phyloP scores from a whole-genome alignment of 1,140 invertebrate species.

The Scaptomyza montana region DNA sequence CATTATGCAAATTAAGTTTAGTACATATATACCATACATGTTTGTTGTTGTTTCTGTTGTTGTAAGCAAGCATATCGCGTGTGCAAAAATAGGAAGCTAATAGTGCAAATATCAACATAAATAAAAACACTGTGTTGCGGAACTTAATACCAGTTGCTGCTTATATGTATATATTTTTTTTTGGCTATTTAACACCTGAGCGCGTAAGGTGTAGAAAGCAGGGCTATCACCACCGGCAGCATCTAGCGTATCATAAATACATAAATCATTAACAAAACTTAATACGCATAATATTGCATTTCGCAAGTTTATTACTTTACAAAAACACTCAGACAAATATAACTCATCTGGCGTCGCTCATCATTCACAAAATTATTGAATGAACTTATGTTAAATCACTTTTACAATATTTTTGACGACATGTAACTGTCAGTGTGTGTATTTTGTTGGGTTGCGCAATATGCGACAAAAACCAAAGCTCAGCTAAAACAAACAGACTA shows the following conservation, averaged over 20 bases:
- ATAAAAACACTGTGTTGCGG: conserved; percentile 67
- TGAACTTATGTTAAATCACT: conserved; percentile 76
- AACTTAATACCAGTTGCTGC: conserved; percentile 47
- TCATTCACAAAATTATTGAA: conserved; percentile 72
- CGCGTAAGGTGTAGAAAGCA: conserved; percentile 48
- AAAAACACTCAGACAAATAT: conserved; percentile 13
- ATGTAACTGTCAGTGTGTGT: conserved; percentile 70
- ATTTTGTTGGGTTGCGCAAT: conserved; percentile 53
- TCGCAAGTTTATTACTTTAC: conserved; percentile 60
- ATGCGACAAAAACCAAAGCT: conserved; percentile 6
- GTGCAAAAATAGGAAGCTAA: conserved; percentile 73
- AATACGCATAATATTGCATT: conserved; percentile 70
- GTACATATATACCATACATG: background rate
- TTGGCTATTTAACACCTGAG: conserved; percentile 71
- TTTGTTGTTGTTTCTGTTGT: background rate
- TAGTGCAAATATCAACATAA: conserved; percentile 67
- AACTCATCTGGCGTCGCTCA: conserved; percentile 42
- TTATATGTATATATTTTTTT: background rate
- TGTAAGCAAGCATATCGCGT: conserved; percentile 39
- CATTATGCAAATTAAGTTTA: conserved; percentile 72
- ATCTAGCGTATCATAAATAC: conserved; percentile 34
- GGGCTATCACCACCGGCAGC: conserved; percentile 39
- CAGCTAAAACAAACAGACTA: conserved; percentile 30
- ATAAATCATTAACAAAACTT: conserved; percentile 34
- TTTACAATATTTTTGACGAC: conserved; percentile 63